Conservation (phyloP, 2,113 vertebrate genomes). For the Spizaetus ornatus region DNA sequence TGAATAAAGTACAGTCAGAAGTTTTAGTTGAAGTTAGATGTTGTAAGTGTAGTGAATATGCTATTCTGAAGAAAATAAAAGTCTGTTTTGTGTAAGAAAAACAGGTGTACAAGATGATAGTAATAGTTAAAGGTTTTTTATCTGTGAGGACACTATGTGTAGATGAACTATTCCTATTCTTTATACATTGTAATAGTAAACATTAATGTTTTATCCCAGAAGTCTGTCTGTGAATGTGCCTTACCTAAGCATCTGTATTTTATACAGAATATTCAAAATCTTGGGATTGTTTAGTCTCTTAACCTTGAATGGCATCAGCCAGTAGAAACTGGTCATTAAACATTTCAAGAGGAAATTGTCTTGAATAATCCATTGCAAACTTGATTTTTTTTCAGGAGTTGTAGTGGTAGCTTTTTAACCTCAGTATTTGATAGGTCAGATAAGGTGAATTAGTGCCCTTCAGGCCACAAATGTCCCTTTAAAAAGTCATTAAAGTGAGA, state of each 20-base stretch:
- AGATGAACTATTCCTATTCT: neutral
- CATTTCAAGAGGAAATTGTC: neutral
- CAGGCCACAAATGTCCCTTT: neutral
- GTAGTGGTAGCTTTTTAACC: neutral
- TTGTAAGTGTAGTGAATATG: neutral
- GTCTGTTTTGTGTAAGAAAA: neutral
- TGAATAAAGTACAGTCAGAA: neutral
- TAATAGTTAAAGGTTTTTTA: no score
- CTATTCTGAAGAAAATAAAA: neutral
- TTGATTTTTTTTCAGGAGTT: neutral
- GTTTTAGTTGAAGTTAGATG: neutral
- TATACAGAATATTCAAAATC: neutral
- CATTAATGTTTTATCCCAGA: neutral
- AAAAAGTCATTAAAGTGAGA: conserved; percentile 42
- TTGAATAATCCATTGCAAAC: neutral
- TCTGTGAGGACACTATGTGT: neutral
- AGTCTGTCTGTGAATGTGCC: neutral
- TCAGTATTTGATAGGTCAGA: neutral
- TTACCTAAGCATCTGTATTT: neutral
- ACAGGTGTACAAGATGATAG: neutral
- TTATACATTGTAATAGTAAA: neutral
- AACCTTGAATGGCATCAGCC: neutral
- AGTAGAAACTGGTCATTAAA: neutral
- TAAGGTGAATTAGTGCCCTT: conserved; percentile 13
- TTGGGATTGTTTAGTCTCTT: neutral